Evolutionary conservation across 2,797 vertebrate genomes (phyloP).

Genomic region (Enteromius thamalakanensis): DNA sequence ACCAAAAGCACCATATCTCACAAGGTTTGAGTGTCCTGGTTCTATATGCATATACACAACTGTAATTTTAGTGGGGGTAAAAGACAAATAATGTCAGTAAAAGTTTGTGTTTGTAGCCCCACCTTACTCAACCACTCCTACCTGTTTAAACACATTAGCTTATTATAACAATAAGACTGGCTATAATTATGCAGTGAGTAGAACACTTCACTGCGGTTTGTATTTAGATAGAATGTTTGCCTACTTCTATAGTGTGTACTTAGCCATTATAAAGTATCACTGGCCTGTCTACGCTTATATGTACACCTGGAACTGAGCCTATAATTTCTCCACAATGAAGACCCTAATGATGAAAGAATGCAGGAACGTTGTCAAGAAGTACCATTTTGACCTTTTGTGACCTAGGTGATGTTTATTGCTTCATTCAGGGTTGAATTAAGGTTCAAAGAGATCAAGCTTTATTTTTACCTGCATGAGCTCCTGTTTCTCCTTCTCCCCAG

Average conservation of each 20-base stretch:
- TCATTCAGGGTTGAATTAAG: constrained; percentile 8
- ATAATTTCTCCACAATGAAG: neutral
- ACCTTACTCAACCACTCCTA: constrained; percentile 31
- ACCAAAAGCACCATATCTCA: neutral
- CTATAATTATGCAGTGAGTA: neutral
- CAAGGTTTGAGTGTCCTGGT: neutral
- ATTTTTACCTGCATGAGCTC: constrained; percentile 91
- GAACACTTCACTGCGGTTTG: neutral
- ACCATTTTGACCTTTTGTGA: neutral
- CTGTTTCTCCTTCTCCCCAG: constrained; percentile 95
- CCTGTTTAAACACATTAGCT: constrained; percentile 52
- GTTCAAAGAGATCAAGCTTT: neutral
- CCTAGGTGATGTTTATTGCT: neutral
- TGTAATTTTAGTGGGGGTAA: neutral
- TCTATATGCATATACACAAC: neutral
- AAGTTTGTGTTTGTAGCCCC: constrained; percentile 38
- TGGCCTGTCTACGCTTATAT: neutral
- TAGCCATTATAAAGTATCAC: constrained; percentile 11
- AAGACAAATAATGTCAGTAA: neutral
- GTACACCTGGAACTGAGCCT: neutral
- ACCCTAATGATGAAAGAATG: neutral
- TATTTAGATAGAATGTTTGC: constrained; percentile 30
- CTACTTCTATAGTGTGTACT: constrained; percentile 25
- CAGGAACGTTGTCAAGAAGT: constrained; percentile 9
- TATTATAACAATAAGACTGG: constrained; percentile 45